Percentiles rank a stretch among this genome's conserved stretches.
phyloP scores from a whole-genome alignment of 2,797 vertebrate genomes.

The Intellagama lesueurii region DNA sequence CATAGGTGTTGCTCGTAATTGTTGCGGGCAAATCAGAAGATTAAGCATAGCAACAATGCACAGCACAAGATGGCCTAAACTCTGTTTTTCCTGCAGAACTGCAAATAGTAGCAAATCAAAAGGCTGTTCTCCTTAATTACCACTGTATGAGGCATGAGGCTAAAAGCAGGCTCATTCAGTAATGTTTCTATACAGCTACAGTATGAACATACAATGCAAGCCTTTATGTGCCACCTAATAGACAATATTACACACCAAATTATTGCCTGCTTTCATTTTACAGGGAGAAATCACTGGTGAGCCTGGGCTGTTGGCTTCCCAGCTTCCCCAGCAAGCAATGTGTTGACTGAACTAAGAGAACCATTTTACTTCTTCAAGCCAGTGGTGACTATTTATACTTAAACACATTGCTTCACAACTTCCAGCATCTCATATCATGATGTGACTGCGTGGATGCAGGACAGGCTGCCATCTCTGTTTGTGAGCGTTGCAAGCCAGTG shows the following conservation, averaged over 20 bases:
- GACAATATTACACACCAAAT: slow-evolving; percentile 80
- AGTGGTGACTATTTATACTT: slow-evolving; percentile 79
- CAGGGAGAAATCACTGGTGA: slow-evolving; percentile 72
- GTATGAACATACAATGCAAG: slow-evolving; percentile 79
- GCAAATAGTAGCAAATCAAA: slow-evolving; percentile 84
- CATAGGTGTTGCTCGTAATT: slow-evolving; percentile 78
- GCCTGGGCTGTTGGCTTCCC: slow-evolving; percentile 74
- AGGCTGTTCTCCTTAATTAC: slow-evolving; percentile 85
- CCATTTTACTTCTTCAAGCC: slow-evolving; percentile 76
- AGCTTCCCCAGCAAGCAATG: slow-evolving; percentile 73
- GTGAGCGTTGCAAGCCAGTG: slow-evolving; percentile 64
- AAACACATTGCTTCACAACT: slow-evolving; percentile 79
- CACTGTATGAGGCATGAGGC: slow-evolving; percentile 81
- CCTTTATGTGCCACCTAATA: slow-evolving; percentile 78
- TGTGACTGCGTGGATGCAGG: slow-evolving; percentile 68
- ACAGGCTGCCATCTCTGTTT: slow-evolving; percentile 62
- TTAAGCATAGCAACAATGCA: slow-evolving; percentile 80
- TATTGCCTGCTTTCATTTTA: slow-evolving; percentile 75
- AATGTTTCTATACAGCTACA: slow-evolving; percentile 81
- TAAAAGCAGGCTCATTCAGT: slow-evolving; percentile 85
- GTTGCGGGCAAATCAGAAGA: slow-evolving; percentile 80
- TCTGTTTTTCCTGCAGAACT: slow-evolving; percentile 81
- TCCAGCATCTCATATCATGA: slow-evolving; percentile 69
- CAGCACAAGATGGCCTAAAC: slow-evolving; percentile 81
- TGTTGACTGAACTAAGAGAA: slow-evolving; percentile 75